Evolutionary conservation across 2,113 vertebrate species (phyloP), one percentile per base, ranked within the genome.

Genomic region (Ochotona curzoniae): DNA sequence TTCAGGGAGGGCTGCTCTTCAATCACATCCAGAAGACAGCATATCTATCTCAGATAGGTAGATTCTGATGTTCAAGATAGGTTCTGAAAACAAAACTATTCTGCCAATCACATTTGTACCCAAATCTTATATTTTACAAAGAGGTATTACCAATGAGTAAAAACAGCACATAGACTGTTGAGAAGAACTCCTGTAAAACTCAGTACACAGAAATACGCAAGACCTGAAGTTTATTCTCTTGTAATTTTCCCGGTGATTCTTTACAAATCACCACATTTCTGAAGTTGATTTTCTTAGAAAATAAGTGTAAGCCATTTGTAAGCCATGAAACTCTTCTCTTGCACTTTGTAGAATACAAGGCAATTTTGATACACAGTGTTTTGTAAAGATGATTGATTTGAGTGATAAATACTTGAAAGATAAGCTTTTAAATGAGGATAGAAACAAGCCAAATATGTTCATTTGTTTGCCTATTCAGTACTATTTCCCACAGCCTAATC

Each of bases 231-330:
- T 75, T 69, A 93, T 81, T 89, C 69, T 44, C 73, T 83, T 26
- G 71, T 93, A 69, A 70, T 82, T 93, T 91, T n/a, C 87, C 87
- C 76, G 49, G 26, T 67, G 74, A 85, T 73, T 93, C 61, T 94
- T 47, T 83, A 66, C 64, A 90, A 69, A 92, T 80, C 15, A 63
- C 32, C 32, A 61, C 47, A 57, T 81, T 91, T 79, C 70, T 83
- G 28, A 76, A 70, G 9, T 82, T 92, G 28, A 15, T 78, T 87
- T 78, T 66, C 61, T 82, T 17, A 66, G 44, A 90, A 64, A 12
- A 57, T 14, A 57, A 44, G 0, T 2, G n/a, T 60, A 66, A 87
- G 17, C 1, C 18, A 60, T 87, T 6, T 28, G 8, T 7, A 11
- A 80, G 54, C 21, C 32, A 87, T 10, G 11, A 47, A 44, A 80